A percentile compares a stretch with the other conserved stretches of the same genome.
Evolutionary conservation across 2,888 invertebrate species (phyloP).

Genomic region (Autographa pulchrina): DNA sequence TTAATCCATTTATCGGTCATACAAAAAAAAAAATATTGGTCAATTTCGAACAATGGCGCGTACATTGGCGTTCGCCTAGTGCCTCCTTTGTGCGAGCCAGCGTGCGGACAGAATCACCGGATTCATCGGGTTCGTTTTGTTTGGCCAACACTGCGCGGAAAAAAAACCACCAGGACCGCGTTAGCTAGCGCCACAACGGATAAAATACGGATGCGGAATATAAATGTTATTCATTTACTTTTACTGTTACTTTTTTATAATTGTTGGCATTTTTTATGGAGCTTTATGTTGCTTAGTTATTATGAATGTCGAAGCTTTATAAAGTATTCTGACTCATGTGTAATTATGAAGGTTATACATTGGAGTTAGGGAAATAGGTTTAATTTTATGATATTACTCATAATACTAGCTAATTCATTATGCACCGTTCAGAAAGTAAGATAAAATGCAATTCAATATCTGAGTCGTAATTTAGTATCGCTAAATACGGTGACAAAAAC

Average conservation of each 20-base stretch:
- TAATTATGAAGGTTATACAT: too few relatives aligned
- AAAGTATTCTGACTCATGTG: background rate
- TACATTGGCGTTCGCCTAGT: conserved; percentile 52
- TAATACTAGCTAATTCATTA: too few relatives aligned
- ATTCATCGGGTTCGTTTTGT: conserved; percentile 65
- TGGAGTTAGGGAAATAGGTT: too few relatives aligned
- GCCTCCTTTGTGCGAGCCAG: conserved; percentile 55
- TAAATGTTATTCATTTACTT: conserved; percentile 33
- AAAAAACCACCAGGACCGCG: conserved; percentile 46
- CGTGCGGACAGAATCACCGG: conserved; percentile 55
- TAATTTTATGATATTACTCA: too few relatives aligned
- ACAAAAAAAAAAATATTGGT: conserved; percentile 54
- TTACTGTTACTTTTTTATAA: conserved; percentile 18
- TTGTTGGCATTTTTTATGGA: conserved; percentile 6
- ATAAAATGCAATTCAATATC: background rate
- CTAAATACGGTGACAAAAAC: conserved; percentile 13
- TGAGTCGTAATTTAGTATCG: background rate
- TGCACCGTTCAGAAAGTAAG: too few relatives aligned
- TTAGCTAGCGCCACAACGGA: conserved; percentile 39
- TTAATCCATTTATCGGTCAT: conserved; percentile 54
- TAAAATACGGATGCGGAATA: conserved; percentile 46
- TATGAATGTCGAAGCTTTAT: background rate
- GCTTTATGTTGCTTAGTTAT: background rate
- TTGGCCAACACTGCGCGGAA: conserved; percentile 57
- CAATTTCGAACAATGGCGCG: conserved; percentile 60